phyloP scores from a whole-genome alignment of 2,888 invertebrate species.

The Chymomyza amoena region DNA sequence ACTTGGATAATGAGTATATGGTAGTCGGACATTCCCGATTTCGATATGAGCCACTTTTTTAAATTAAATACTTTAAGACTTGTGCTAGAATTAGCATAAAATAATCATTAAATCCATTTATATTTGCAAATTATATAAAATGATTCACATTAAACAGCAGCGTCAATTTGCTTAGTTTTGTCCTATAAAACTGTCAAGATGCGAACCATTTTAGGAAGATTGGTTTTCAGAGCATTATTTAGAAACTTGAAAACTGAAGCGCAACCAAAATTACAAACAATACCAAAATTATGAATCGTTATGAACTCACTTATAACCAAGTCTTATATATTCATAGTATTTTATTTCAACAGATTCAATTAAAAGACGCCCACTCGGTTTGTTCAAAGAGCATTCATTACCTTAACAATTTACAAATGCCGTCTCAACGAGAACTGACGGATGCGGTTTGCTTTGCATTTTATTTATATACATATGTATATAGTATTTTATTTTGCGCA shows the following conservation, averaged over 20 bases:
- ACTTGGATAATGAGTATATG: too few relatives aligned
- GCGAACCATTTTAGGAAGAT: constrained; percentile 19
- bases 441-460: constrained; percentile 41
- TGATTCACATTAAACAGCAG: neutral
- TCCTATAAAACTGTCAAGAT: neutral
- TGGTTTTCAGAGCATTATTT: constrained; percentile 14
- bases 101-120: neutral
- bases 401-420: constrained; percentile 65
- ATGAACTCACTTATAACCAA: neutral
- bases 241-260: neutral
- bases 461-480: constrained; percentile 19
- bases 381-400: constrained; percentile 48
- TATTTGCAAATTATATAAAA: neutral
- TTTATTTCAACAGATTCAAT: constrained; percentile 46
- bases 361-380: constrained; percentile 62
- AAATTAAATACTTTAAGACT: neutral
- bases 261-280: neutral
- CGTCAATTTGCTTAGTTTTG: neutral
- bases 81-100: neutral
- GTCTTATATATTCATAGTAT: neutral
- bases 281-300: neutral
- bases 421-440: constrained; percentile 11
- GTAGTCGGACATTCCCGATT: too few relatives aligned
- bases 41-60: too few relatives aligned
- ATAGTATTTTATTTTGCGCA: constrained; percentile 52